Evolutionary conservation across 2,113 vertebrate genomes (phyloP).

Genomic region (Hippolais icterina): DNA sequence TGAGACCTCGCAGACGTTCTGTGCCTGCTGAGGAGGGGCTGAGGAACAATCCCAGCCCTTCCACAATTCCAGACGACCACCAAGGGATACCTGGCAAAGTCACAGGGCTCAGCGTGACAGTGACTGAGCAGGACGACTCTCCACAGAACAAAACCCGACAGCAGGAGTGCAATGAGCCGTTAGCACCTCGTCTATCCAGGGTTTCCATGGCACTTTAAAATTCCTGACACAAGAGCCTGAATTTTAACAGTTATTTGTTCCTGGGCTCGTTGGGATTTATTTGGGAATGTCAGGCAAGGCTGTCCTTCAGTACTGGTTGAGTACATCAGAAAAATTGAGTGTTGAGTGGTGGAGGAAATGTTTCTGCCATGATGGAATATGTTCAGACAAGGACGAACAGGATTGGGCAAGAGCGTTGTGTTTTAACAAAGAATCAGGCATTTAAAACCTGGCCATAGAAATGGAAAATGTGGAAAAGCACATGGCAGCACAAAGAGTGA

Average conservation of each 20-base stretch:
- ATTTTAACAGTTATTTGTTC: constrained; percentile 5
- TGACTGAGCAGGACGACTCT: constrained; percentile 2
- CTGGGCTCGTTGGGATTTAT: constrained; percentile 60
- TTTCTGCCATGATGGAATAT: background rate
- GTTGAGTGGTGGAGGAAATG: background rate
- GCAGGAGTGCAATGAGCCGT: constrained; percentile 43
- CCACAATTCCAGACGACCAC: background rate
- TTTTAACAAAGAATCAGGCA: background rate
- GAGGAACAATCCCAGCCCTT: background rate
- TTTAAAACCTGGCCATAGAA: background rate
- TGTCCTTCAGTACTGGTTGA: background rate
- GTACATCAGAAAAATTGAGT: background rate
- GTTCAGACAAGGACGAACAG: background rate
- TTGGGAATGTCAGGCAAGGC: background rate
- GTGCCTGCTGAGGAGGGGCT: background rate
- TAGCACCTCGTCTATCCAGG: background rate
- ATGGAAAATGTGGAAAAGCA: background rate
- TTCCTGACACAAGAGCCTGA: background rate
- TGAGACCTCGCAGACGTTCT: background rate
- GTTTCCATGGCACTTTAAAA: background rate
- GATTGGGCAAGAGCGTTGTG: background rate
- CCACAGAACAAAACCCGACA: background rate
- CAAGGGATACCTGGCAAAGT: background rate
- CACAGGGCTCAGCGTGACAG: background rate
- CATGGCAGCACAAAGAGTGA: background rate